Evolutionary conservation across 2,888 invertebrate genomes (phyloP).

Genomic region (Drosophila maculinotata): DNA sequence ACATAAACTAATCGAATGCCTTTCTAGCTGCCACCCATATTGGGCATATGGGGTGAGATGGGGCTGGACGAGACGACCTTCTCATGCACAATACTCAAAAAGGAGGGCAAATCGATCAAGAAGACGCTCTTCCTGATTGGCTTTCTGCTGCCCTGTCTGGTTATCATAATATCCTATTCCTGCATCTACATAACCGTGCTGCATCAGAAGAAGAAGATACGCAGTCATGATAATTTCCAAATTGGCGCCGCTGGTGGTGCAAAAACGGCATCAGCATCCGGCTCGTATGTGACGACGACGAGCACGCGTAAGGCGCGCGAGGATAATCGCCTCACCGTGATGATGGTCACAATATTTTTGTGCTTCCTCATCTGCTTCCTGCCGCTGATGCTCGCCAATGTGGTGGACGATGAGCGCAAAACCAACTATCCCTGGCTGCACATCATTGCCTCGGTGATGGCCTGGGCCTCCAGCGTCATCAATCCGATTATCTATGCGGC

Average conservation of each 20-base stretch:
- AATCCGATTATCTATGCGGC: conserved; percentile 96
- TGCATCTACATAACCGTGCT: conserved; percentile 94
- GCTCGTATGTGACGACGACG: conserved; percentile 83
- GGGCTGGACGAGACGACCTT: conserved; percentile 92
- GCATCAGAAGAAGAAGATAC: conserved; percentile 90
- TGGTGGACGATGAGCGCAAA: conserved; percentile 91
- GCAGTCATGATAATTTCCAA: conserved; percentile 87
- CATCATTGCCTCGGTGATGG: conserved; percentile 92
- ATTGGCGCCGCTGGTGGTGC: conserved; percentile 68
- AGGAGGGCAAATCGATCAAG: conserved; percentile 92
- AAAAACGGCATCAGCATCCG: conserved; percentile 50
- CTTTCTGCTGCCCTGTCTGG: conserved; percentile 93
- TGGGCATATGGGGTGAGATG: conserved; percentile 93
- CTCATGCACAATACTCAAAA: conserved; percentile 94
- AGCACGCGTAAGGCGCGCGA: conserved; percentile 86
- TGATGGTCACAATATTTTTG: conserved; percentile 95
- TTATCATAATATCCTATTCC: conserved; percentile 93
- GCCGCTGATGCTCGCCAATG: conserved; percentile 95
- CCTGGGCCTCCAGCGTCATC: conserved; percentile 95
- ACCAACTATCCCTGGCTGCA: conserved; percentile 90
- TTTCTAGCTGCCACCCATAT: conserved; percentile 90
- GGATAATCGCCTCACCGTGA: conserved; percentile 91
- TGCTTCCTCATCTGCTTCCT: conserved; percentile 94
- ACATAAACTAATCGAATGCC: neutral
- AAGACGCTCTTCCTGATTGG: conserved; percentile 93